Base-by-base conservation (phyloP, 2,888 invertebrate species). In the Lingula anatina region DNA sequence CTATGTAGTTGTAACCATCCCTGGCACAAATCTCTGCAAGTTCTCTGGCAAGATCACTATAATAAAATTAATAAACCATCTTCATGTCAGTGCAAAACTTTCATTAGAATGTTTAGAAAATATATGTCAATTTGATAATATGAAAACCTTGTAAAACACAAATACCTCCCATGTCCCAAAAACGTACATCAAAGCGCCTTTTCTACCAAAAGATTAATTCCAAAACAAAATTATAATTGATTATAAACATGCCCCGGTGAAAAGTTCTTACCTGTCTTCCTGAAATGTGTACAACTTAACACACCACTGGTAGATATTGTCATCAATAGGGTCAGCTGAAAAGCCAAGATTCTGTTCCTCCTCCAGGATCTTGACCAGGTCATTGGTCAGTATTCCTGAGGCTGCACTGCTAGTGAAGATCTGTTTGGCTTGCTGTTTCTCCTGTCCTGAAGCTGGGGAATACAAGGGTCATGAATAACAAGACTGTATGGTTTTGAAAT, bases 341-440 rank as follows among this genome's bases (percentile, higher is more conserved):
- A 75, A 61, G 9, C 65, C 65, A 41, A 58, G 49, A 9, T 54
- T 56, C 68, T 68, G 50, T 53, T 67, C 64, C 41, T 55, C 47
- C 47, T 68, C 65, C 64, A 75, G 67, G 35, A 75, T 71, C 35
- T 60, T 61, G 9, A 74, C 68, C 23, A 75, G 64, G 55, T 75
- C 75, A 55, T 75, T 75, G n/a, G 68, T 73, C 18, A 75, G 61
- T 25, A 75, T 72, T 21, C 73, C 73, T 25, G 73, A 72, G 5
- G 75, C 73, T 18, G 69, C 75, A 40, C 59, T 63, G 46, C 70
- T 71, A 27, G 71, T 74, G 51, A 75, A 75, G 7, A 74, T 70
- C 56, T 73, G 70, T 44, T 65, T 59, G 25, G 64, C 56, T 9
- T 56, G 49, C 24, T 55, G 53, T 21, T 54, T 58, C 21, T 61